Evolutionary conservation across 2,113 vertebrate species (phyloP).

Genomic region (Rhizomys pruinosus): DNA sequence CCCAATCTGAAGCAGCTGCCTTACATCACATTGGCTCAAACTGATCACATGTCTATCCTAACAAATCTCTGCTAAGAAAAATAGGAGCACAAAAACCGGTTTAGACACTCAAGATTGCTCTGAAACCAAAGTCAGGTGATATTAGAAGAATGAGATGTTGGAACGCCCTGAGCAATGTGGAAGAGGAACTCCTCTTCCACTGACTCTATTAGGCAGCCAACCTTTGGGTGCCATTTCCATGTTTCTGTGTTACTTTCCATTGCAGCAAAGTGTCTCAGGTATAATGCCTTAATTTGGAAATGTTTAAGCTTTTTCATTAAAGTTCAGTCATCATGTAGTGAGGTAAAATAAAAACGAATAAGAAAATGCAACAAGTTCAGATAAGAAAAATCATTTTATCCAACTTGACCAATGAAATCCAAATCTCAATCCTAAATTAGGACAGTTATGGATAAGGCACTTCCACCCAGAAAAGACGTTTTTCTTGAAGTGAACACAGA

Average conservation of each 20-base stretch:
- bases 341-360: background rate
- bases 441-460: background rate
- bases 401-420: background rate
- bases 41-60: background rate
- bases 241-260: background rate
- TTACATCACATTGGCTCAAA: background rate
- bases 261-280: background rate
- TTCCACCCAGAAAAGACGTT: background rate
- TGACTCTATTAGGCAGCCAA: background rate
- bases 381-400: background rate
- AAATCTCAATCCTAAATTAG: background rate
- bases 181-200: background rate
- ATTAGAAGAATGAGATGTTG: background rate
- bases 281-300: background rate
- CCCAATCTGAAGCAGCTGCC: background rate
- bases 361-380: background rate
- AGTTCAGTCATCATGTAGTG: background rate
- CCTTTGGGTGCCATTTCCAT: background rate
- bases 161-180: background rate
- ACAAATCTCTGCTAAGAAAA: background rate
- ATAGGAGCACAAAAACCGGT: background rate
- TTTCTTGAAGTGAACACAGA: background rate
- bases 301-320: background rate
- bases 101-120: background rate
- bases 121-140: background rate